Percentiles rank a stretch among this genome's conserved stretches.
These are phyloP conservation scores for Lithophane socia DNA, from an alignment of 2,888 invertebrate genomes.

Conservation along the genomic window DNA sequence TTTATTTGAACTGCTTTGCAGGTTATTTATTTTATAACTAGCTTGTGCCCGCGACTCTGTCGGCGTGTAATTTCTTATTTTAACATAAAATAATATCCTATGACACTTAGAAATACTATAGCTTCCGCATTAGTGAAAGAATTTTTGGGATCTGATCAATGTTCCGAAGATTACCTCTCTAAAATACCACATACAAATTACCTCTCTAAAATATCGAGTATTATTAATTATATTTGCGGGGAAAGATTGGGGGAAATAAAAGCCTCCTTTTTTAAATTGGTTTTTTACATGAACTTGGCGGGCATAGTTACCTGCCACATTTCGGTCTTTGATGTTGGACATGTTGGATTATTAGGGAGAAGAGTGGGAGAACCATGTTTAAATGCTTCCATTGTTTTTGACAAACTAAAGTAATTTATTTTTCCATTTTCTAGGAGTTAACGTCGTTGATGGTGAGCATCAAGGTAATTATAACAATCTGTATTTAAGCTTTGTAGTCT, in stretches of 20 bases:
- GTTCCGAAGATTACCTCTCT: too few relatives aligned
- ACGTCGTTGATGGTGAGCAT: constrained; percentile 33
- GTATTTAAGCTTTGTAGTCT: not conserved
- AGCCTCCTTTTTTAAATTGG: not conserved
- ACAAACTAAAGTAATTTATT: not conserved
- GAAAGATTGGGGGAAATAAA: not conserved
- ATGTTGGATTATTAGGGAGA: not conserved
- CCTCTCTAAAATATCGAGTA: too few relatives aligned
- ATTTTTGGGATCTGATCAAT: not conserved
- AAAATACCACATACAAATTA: too few relatives aligned
- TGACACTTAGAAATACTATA: not conserved
- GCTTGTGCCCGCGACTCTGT: not conserved
- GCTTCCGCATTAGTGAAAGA: too few relatives aligned
- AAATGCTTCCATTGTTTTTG: not conserved
- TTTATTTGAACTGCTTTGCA: not conserved
- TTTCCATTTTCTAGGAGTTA: constrained; percentile 34
- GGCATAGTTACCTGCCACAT: not conserved
- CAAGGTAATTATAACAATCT: constrained; percentile 43
- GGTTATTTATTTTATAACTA: not conserved
- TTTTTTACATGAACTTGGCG: too few relatives aligned
- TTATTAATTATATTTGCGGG: too few relatives aligned
- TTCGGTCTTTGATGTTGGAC: too few relatives aligned
- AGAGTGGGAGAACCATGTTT: not conserved
- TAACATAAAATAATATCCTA: too few relatives aligned
- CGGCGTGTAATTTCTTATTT: too few relatives aligned